Evolutionary conservation across 2,113 vertebrate species (phyloP), one percentile per base, ranked within the genome.

Genomic region (Notarius quadriscutis): DNA sequence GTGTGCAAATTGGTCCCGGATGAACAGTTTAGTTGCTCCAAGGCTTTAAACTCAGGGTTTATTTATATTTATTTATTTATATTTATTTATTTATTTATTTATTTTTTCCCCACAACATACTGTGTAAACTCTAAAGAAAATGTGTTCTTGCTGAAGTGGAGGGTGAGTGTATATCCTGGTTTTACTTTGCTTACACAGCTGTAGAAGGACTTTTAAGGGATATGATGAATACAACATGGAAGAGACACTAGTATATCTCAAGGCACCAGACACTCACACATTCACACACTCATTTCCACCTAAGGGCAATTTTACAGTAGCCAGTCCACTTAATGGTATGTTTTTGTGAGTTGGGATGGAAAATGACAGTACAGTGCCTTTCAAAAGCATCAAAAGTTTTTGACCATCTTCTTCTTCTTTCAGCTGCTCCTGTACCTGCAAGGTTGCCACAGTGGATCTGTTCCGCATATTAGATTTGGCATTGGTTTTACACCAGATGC

Each of bases 1-100:
- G 18, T 48, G 74, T 48, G 50, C 18, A 82, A 88, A 90, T 88
- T 86, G 20, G 67, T 89, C 88, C 41, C 87, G 12, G 50, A 69
- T 82, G 67, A 72, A 63, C 83, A n/a, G 51, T 87, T 58, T 75
- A 77, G 83, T 84, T 57, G 50, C 51, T 34, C 27, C 0, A 27
- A 84, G 85, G 67, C n/a, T 74, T 62, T 77, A 83, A 69, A 53
- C n/a, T 41, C 4, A 3, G 41, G 41, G 41, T 34, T 34, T 34
- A 34, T 41, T 41, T 41, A 41, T 41, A 41, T 41, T 41, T 41
- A 41, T 41, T 41, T 41, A 41, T 41, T 30, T 30, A 30, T 30
- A 30, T 30, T 41, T 41, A 41, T 41, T 41, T 41, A 41, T 41
- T 34, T 34, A 34, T 34, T 34, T n/a, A n/a, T 34, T 34, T 41